Evolutionary conservation across 2,797 vertebrate genomes (phyloP), one percentile per base, ranked within the genome.

Genomic region (Pangasius krempfi): DNA sequence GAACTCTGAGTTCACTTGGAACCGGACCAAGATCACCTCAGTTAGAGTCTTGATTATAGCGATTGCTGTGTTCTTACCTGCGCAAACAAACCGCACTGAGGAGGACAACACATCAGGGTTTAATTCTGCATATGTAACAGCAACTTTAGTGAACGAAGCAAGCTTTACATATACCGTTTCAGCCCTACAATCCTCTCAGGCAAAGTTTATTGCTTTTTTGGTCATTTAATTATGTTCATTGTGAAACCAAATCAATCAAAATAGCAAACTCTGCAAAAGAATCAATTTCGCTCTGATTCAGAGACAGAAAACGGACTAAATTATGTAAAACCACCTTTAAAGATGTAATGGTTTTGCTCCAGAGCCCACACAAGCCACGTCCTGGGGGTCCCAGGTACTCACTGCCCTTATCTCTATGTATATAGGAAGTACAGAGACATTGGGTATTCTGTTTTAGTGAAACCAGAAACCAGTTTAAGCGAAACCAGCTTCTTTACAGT

Each of bases 401-500:
- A 1, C 20, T 70, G 64, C 18, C 10, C 47, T 68, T 33, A 22
- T 52, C 27, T 68, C n/a, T 8, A 4, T 68, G n/a, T 52, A 37
- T 37, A 70, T 33, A 5, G 27, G 56, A 76, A 86, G 56, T 30
- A 64, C 16, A 62, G 27, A 64, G 5, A 16, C 85, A 33, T 22
- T 9, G 7, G 47, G 12, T 25, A 86, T 78, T 62, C 40, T 30
- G 56, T 47, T 76, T 47, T 75, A 60, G 37, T 60, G 84, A 86
- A 86, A 86, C 84, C 37, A 58, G n/a, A 68, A 84, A 52, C 82
- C 84, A 60, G 84, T 75, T 86, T 76, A 60, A 76, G 84, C 10
- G 52, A 86, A 60, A 75, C 82, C 47, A 68, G 82, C 47, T 22
- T 73, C 20, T 68, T 79, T 70, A 85, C 76, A 88, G 66, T 47